These are phyloP conservation scores for Sacculina carcini DNA, from an alignment of 2,888 invertebrate species.

Conservation along the genomic window DNA sequence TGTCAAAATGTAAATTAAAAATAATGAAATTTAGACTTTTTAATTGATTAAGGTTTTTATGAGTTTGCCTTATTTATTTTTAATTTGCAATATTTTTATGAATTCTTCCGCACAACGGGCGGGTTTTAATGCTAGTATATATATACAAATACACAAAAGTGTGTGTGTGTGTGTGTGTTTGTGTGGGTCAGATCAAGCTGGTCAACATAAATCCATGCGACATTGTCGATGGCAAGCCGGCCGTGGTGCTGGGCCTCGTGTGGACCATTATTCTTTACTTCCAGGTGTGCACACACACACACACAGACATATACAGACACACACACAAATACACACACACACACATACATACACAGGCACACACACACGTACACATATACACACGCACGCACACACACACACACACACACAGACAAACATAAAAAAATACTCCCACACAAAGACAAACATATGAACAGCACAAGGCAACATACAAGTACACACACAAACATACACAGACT, in stretches of 20 bases:
- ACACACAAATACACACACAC: too few species aligned
- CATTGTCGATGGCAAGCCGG: conserved; percentile 83
- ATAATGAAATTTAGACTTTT: too few species aligned
- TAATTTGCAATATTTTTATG: conserved; percentile 6
- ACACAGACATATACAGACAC: not conserved
- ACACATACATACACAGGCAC: not conserved
- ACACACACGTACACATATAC: not conserved
- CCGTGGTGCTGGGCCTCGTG: conserved; percentile 82
- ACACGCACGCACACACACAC: not conserved
- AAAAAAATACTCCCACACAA: not conserved
- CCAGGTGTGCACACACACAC: conserved; percentile 41
- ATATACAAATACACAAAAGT: not conserved
- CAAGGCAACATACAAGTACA: not conserved
- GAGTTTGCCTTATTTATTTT: too few species aligned
- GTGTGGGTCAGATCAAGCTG: conserved; percentile 67
- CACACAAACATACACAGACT: not conserved
- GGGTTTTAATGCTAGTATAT: not conserved
- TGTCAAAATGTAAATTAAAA: too few species aligned
- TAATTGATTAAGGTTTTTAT: too few species aligned
- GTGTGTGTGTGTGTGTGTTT: not conserved
- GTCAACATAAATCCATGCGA: conserved; percentile 94
- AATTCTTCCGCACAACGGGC: not conserved
- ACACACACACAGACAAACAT: conserved; percentile 3
- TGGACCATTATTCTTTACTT: conserved; percentile 97
- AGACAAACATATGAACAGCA: not conserved